Evolutionary conservation across 2,888 invertebrate species (phyloP), one percentile per base, ranked within the genome.

Genomic region (Apotomis capreana): DNA sequence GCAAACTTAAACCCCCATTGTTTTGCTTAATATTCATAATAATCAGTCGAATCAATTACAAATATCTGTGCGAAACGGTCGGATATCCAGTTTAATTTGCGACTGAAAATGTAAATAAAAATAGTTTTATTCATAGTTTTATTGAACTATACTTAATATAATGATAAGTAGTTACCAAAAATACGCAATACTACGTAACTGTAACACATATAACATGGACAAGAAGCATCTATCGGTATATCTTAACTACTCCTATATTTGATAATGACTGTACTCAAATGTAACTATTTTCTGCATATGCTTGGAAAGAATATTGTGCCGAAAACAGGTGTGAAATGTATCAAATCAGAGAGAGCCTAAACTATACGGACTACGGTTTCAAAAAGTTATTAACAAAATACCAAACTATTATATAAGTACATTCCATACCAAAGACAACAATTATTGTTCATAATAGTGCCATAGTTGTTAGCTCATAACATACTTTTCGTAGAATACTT

Each of bases 21-120:
- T 26, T 15, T 57, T 12, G 40, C 40, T 40, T 40, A 40, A 4
- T 40, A 3, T 4, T 40, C 5, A 40, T 40, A 5, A 40, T 40
- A 40, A 6, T 6, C 40, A 40, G 40, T 40, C 40, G 40, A 40
- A 40, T 2, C 40, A 5, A 6, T 40, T 40, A 40, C 6, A 40
- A 6, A 5, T 40, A 40, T 6, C 40, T 46, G n/a, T 49, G 58
- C 49, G 10, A 13, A 37, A 12, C 9, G 5, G 40, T 49, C 12
- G 36, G 55, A 37, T 46, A 13, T 26, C 10, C 60, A 60, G 12
- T 55, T 52, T 78, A 81, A 81, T 83, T 83, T 85, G 82, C 77
- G 88, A 89, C 87, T 88, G 86, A 88, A 84, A 81, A 79, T 88
- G 87, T 89, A 88, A 85, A 88, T 89, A 87, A 85, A 64, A 12